Conservation (phyloP, 2,888 invertebrate genomes). For the Orchesellides sinensis region DNA sequence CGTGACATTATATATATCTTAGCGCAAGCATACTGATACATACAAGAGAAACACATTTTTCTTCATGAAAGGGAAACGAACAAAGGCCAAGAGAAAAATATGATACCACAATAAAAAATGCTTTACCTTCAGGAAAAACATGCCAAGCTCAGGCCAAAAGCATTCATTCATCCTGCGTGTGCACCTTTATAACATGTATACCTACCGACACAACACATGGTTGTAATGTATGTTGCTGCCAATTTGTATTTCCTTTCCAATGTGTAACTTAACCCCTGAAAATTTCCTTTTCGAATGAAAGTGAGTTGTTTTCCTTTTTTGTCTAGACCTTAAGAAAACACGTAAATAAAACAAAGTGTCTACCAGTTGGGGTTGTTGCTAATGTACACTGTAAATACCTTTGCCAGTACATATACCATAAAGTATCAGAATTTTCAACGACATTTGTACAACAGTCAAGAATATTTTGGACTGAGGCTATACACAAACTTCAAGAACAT, state of each 20-base stretch:
- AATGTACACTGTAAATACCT: too few relatives aligned
- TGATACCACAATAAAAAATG: constrained; percentile 22
- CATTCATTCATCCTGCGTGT: constrained; percentile 2
- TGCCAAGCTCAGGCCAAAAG: constrained; percentile 7
- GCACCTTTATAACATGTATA: background rate
- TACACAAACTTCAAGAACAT: too few relatives aligned
- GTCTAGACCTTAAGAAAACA: too few relatives aligned
- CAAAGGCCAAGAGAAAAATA: constrained; percentile 33
- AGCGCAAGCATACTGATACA: constrained; percentile 27
- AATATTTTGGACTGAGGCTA: too few relatives aligned
- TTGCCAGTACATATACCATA: too few relatives aligned
- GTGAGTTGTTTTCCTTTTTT: too few relatives aligned
- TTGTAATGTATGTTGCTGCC: constrained; percentile 46
- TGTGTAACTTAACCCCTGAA: constrained; percentile 37
- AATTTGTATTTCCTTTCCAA: constrained; percentile 51
- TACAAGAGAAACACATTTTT: constrained; percentile 43
- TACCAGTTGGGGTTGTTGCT: too few relatives aligned
- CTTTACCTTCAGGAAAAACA: constrained; percentile 14
- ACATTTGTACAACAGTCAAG: too few relatives aligned
- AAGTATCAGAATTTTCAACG: too few relatives aligned
- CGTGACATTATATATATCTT: constrained; percentile 10
- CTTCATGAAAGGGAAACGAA: constrained; percentile 31
- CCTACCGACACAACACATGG: too few relatives aligned
- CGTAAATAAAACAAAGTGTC: too few relatives aligned
- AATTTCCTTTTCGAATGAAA: constrained; percentile 24